Evolutionary conservation across 1,140 invertebrate species (phyloP), one percentile per base, ranked within the genome.

Genomic region (Laodelphax striatellus): DNA sequence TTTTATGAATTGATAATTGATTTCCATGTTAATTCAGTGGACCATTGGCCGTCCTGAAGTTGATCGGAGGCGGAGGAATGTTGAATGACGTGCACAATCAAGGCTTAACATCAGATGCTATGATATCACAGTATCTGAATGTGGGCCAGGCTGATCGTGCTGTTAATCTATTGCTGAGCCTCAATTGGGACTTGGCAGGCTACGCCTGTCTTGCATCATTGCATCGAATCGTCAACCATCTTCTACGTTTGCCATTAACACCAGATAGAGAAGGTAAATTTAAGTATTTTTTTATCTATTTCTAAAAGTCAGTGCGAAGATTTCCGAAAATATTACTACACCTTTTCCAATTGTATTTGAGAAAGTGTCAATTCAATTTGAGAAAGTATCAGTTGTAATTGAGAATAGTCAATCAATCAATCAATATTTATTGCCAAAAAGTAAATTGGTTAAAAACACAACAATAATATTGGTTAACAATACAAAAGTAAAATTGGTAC

Each of bases 151-250:
- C 82, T 9, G 82, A 87, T 63, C 79, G 82, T 68, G 87, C 87
- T 1, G 81, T 88, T 10, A 81, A 82, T 64, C 70, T 90, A 19
- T 71, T 90, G 17, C 68, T 81, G 11, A 79, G 77, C 14, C 73
- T 87, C 64, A 84, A 84, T 71, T 90, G 87, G 87, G 84, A 89
- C 65, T 79, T 75, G 8, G 80, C 85, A 67, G 81, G 87, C 3
- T 74, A 79, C 59, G 73, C 76, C 34, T 86, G 84, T 66, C 82
- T 88, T 66, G 76, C 79, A 31, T 81, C 81, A 41, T 73, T 91
- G 10, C 84, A 87, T 62, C 77, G 81, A 65, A 86, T 91, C 62
- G 77, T 84, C 10, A 86, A 85, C 70, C 79, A 86, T 75, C 74
- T 90, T 16, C 78, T 88, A 53, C 77, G 82, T 52, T 72, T 79